phyloP scores from a whole-genome alignment of 2,888 invertebrate species.

The Reticulitermes lucifugus region DNA sequence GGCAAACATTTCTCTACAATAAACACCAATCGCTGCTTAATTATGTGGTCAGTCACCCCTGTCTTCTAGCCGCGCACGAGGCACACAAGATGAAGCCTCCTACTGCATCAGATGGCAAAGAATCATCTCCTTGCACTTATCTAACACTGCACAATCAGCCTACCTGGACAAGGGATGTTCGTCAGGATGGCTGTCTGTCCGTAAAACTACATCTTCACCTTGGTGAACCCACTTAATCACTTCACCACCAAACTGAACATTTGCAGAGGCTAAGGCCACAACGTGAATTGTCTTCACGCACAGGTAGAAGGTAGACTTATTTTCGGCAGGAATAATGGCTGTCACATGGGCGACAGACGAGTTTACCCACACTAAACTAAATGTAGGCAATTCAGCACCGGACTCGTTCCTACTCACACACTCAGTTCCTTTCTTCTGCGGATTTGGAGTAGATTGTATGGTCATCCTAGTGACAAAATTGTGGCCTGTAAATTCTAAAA shows the following conservation, averaged over 20 bases:
- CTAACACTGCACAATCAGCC: background rate
- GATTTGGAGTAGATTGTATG: constrained; percentile 51
- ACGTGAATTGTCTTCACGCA: constrained; percentile 43
- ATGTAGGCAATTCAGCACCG: constrained; percentile 45
- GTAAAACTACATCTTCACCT: constrained; percentile 53
- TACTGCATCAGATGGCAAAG: too few species aligned
- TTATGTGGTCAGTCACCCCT: too few species aligned
- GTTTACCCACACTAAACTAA: constrained; percentile 52
- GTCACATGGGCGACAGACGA: constrained; percentile 52
- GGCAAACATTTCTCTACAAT: too few species aligned
- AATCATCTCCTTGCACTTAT: too few species aligned
- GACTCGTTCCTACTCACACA: constrained; percentile 46
- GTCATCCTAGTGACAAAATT: constrained; percentile 52
- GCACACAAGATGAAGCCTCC: too few species aligned
- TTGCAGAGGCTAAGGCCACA: constrained; percentile 42
- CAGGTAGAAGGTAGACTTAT: constrained; percentile 25
- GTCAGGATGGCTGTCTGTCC: constrained; percentile 6
- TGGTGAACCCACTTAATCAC: constrained; percentile 56
- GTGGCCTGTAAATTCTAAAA: constrained; percentile 53
- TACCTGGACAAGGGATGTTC: background rate
- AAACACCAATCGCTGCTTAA: too few species aligned
- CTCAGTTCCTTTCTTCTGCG: constrained; percentile 49
- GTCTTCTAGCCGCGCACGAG: too few species aligned
- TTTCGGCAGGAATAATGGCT: constrained; percentile 47
- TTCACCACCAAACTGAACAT: constrained; percentile 54